phyloP scores from a whole-genome alignment of 2,797 vertebrate genomes.

The Danio tinwini region DNA sequence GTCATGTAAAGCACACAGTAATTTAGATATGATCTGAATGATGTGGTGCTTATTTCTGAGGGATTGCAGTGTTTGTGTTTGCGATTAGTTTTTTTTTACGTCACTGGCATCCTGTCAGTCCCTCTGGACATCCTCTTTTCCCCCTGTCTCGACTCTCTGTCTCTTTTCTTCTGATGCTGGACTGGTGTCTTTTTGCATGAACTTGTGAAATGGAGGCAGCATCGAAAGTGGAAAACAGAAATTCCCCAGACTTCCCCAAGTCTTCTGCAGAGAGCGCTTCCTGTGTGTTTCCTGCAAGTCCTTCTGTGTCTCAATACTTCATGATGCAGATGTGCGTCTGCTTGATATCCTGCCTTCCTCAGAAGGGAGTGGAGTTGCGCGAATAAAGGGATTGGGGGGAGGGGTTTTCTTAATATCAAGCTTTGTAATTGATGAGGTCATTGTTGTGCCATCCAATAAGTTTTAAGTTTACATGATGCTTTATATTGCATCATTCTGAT shows the following conservation, averaged over 20 bases:
- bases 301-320: slow-evolving; percentile 11
- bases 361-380: not conserved
- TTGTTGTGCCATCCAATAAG: slow-evolving; percentile 6
- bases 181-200: not conserved
- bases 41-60: slow-evolving; percentile 18
- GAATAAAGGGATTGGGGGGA: not conserved
- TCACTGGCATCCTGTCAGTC: slow-evolving; percentile 49
- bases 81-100: not conserved
- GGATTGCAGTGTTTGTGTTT: slow-evolving; percentile 22
- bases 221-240: slow-evolving; percentile 16
- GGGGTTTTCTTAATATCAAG: slow-evolving; percentile 5
- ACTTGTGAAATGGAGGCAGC: not conserved
- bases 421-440: slow-evolving; percentile 38
- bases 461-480: not conserved
- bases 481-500: not conserved
- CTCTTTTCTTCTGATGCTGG: slow-evolving; percentile 13
- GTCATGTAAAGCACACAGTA: slow-evolving; percentile 23
- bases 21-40: slow-evolving; percentile 36
- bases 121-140: slow-evolving; percentile 1
- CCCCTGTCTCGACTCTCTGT: slow-evolving; percentile 32
- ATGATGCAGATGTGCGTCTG: slow-evolving; percentile 27
- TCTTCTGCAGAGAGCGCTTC: slow-evolving; percentile 31
- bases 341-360: slow-evolving; percentile 41
- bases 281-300: slow-evolving; percentile 35
- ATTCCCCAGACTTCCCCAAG: slow-evolving; percentile 15